phyloP scores from a whole-genome alignment of 2,113 vertebrate genomes.

The Perca flavescens region DNA sequence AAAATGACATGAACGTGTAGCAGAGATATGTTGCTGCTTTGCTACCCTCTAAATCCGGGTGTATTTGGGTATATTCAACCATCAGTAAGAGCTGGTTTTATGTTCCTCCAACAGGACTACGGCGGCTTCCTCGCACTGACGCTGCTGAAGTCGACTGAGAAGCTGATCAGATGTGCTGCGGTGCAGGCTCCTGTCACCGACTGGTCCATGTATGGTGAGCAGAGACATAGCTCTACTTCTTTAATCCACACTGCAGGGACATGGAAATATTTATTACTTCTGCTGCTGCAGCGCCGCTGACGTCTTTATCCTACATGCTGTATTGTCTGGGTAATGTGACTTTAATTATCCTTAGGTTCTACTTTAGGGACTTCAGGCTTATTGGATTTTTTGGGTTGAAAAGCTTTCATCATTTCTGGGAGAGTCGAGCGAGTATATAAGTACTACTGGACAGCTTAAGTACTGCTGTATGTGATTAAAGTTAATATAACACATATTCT shows the following conservation, averaged over 20 bases:
- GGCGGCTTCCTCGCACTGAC: conserved; percentile 73
- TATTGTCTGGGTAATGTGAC: conserved; percentile 26
- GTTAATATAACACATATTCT: neutral
- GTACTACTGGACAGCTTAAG: neutral
- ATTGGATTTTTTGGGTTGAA: conserved; percentile 46
- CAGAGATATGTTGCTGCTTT: neutral
- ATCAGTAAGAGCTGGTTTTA: neutral
- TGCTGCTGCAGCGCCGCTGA: neutral
- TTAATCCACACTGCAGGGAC: neutral
- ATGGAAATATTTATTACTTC: conserved; percentile 24
- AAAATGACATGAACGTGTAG: neutral
- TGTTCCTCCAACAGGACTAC: conserved; percentile 66
- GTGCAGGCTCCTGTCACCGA: conserved; percentile 73
- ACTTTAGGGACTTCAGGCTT: conserved; percentile 41
- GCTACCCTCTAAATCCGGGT: neutral
- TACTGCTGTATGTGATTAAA: neutral
- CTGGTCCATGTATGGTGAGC: conserved; percentile 81
- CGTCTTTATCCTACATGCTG: conserved; percentile 3
- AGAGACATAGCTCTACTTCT: neutral
- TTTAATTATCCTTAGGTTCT: conserved; percentile 45
- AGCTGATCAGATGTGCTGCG: conserved; percentile 70
- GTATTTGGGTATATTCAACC: neutral
- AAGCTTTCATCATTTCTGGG: conserved; percentile 17
- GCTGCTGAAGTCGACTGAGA: conserved; percentile 70
- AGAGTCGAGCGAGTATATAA: neutral